Percentiles rank a stretch among this genome's conserved stretches.
These are phyloP conservation scores for Cantharis flavilabris DNA, from an alignment of 2,888 invertebrate species.

Conservation along the genomic window DNA sequence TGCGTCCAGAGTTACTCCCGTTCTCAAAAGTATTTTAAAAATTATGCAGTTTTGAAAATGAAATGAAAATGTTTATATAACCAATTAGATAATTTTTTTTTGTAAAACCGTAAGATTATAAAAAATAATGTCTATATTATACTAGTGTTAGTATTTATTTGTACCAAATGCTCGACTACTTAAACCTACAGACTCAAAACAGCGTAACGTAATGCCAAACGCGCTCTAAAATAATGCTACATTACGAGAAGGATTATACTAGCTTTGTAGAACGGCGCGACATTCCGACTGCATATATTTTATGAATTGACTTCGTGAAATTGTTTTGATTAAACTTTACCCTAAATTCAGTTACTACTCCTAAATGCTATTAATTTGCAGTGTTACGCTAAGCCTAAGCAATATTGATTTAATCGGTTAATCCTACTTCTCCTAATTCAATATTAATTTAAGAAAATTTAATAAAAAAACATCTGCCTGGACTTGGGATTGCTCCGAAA, in stretches of 20 bases:
- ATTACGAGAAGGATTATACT: slow-evolving; percentile 15
- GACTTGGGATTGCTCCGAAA: no score
- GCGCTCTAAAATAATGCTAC: slow-evolving; percentile 8
- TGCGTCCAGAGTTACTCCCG: not conserved
- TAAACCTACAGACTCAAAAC: slow-evolving; percentile 9
- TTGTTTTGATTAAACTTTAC: slow-evolving; percentile 9
- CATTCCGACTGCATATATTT: slow-evolving; percentile 13
- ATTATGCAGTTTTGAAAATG: no score
- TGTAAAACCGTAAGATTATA: not conserved
- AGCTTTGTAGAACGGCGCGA: slow-evolving; percentile 8
- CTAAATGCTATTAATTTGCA: not conserved
- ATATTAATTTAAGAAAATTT: not conserved
- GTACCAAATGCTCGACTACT: slow-evolving; percentile 7
- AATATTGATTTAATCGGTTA: not conserved
- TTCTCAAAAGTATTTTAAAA: not conserved
- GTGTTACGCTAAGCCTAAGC: not conserved
- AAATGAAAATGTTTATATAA: no score
- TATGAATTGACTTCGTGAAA: slow-evolving; percentile 7
- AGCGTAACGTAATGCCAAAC: slow-evolving; percentile 2
- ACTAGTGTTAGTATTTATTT: slow-evolving; percentile 1
- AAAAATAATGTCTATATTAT: not conserved
- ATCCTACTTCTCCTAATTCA: not conserved
- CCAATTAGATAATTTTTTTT: not conserved
- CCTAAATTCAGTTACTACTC: not conserved
- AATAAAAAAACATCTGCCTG: no score